Evolutionary conservation across 2,797 vertebrate genomes (phyloP).

Genomic region (Carapus acus): DNA sequence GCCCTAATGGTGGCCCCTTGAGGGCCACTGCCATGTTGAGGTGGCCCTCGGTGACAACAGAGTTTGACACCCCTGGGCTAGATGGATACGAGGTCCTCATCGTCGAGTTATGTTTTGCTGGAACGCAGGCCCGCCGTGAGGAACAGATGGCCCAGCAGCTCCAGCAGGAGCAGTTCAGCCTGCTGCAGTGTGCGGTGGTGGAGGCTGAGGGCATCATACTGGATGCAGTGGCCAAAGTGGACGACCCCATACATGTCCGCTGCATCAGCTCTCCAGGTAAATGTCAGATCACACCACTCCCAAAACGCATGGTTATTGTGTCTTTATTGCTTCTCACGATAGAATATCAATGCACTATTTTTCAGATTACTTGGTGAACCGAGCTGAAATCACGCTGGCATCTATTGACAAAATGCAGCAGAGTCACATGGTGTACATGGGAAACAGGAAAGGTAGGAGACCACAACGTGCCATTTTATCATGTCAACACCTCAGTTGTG

Average conservation of each 20-base stretch:
- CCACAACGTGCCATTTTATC: neutral
- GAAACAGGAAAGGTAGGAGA: slow-evolving; percentile 61
- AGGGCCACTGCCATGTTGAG: no score
- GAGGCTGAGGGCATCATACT: slow-evolving; percentile 83
- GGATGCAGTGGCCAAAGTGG: slow-evolving; percentile 81
- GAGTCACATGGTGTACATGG: slow-evolving; percentile 63
- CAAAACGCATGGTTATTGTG: no score
- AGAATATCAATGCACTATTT: neutral
- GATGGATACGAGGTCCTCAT: no score
- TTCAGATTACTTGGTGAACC: slow-evolving; percentile 88
- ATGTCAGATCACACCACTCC: no score
- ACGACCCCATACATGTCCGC: slow-evolving; percentile 84
- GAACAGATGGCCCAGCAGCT: slow-evolving; percentile 61
- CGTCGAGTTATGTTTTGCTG: no score
- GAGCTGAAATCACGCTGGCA: slow-evolving; percentile 71
- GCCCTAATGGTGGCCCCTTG: no score
- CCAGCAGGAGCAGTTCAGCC: slow-evolving; percentile 74
- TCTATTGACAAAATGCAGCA: slow-evolving; percentile 79
- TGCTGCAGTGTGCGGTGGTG: slow-evolving; percentile 74
- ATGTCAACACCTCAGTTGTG: no score
- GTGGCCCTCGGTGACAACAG: no score
- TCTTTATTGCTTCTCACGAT: neutral
- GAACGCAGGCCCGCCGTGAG: slow-evolving; percentile 68
- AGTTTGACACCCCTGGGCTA: no score
- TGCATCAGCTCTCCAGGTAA: slow-evolving; percentile 84